Evolutionary conservation across 2,797 vertebrate genomes (phyloP), one percentile per base, ranked within the genome.

Genomic region (Macropodus opercularis): DNA sequence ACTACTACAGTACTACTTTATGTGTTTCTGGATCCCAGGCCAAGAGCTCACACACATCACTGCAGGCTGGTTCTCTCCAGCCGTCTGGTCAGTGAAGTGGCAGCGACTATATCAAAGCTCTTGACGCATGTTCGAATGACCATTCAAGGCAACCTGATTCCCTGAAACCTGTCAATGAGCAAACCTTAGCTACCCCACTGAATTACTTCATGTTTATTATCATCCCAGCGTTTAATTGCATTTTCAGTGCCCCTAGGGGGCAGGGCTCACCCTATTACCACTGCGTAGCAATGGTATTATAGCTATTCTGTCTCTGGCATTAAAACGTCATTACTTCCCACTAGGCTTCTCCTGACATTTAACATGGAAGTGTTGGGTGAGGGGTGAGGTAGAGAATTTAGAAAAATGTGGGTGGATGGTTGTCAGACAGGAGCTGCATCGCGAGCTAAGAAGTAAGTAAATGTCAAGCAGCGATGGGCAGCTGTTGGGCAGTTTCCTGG

Each of bases 341-440:
- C 42, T 76, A 74, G 82, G 69, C 54, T 52, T 48, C 53, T 66
- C n/a, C 56, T 85, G 84, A 87, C 85, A 87, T 91, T 86, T 86
- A 75, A 43, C 9, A 3, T 54, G 41, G 26, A 55, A 34, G 34
- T 17, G 17, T 46, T 54, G 42, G 26, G 19, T 21, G 18, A 19
- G 10, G 46, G 19, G 1, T 11, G 29, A 3, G 13, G 34, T 19
- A 26, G 27, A 23, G 24, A 49, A 50, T 4, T n/a, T 29, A 58
- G 58, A 51, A 44, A 74, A 32, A 69, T 23, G 48, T 35, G 21
- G 14, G 23, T 39, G 15, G 23, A 12, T 22, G 32, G 19, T 18
- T 83, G 81, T 87, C 77, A 81, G 62, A 57, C 54, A 51, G 38
- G 46, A 60, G 46, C 55, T 34, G 66, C 68, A 66, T 44, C 8